Percentiles rank a stretch among this genome's conserved stretches.
Conservation (phyloP, 1,140 invertebrate species). For the Meloidogyne floridensis region DNA sequence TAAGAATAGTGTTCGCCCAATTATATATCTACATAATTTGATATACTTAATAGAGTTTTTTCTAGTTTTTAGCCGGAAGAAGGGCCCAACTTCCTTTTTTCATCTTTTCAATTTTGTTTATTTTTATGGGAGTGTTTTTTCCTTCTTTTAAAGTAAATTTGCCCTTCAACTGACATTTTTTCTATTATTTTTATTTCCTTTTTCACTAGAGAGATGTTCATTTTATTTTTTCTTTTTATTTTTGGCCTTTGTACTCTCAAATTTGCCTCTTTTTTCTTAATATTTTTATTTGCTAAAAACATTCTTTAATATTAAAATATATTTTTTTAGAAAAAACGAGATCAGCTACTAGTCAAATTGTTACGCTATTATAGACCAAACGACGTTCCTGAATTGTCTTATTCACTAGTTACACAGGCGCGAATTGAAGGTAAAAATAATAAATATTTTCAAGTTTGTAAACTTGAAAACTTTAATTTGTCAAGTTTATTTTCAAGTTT, state of each 20-base stretch:
- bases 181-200: too few species aligned
- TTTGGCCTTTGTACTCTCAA: neutral
- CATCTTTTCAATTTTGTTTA: too few species aligned
- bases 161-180: too few species aligned
- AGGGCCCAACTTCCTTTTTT: too few species aligned
- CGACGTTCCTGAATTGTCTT: constrained; percentile 45
- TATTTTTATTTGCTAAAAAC: neutral
- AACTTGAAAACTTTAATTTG: neutral
- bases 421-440: constrained; percentile 37
- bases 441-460: neutral
- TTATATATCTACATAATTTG: too few species aligned
- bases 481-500: too few species aligned
- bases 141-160: too few species aligned
- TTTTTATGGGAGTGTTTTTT: too few species aligned
- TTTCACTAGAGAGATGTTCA: too few species aligned
- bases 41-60: too few species aligned
- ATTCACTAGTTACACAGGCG: constrained; percentile 44
- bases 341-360: constrained; percentile 44
- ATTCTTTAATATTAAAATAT: constrained; percentile 8
- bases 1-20: too few species aligned
- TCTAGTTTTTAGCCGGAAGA: too few species aligned
- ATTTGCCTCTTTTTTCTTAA: neutral
- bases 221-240: neutral
- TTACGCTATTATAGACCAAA: constrained; percentile 45
- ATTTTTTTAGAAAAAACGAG: constrained; percentile 43